Base-by-base conservation (phyloP, 2,797 vertebrate genomes). In the Ctenopoma multispine region DNA sequence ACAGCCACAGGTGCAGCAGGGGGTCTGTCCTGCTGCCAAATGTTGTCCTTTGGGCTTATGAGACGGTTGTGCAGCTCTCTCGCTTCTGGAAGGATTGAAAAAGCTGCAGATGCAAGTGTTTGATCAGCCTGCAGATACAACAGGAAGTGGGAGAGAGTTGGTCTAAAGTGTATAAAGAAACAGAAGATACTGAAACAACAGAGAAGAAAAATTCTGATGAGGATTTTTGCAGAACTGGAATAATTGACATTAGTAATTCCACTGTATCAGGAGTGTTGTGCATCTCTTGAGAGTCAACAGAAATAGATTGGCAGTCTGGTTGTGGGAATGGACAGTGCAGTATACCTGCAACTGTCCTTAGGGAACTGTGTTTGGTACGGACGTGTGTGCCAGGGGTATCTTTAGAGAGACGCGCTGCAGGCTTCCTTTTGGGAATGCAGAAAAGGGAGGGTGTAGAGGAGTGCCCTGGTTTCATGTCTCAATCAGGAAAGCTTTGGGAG, bases 1-100 rank as follows among this genome's bases (percentile, higher is more conserved):
- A 87, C 68, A 80, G 79, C 76, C 87, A 90, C 90, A 92, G 91
- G 92, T 95, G 88, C 85, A 79, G 89, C 80, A 81, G 91, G 86
- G 85, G 88, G 79, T 77, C 82, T 88, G 80, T 84, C 80, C 72
- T 69, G 20, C 78, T 91, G 93, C 90, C 93, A 94, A 91, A 90
- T 88, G 66, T 75, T 81, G 82, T 82, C 84, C 82, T 84, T 81
- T 85, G 64, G 82, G 87, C 84, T 88, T 72, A 71, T 67, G 65
- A 77, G 69, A 77, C 75, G 80, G 75, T 87, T 82, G 63, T 67
- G 79, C 63, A 43, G 75, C 60, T 83, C 63, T 64, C 72, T 81
- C 24, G 53, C 71, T 83, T 88, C 72, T 81, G 77, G 69, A 68
- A 53, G 72, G 80, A 75, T 63, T 82, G 72, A 80, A 84, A 83